Conservation (phyloP, 2,888 invertebrate species). For the Agrochola macilenta region DNA sequence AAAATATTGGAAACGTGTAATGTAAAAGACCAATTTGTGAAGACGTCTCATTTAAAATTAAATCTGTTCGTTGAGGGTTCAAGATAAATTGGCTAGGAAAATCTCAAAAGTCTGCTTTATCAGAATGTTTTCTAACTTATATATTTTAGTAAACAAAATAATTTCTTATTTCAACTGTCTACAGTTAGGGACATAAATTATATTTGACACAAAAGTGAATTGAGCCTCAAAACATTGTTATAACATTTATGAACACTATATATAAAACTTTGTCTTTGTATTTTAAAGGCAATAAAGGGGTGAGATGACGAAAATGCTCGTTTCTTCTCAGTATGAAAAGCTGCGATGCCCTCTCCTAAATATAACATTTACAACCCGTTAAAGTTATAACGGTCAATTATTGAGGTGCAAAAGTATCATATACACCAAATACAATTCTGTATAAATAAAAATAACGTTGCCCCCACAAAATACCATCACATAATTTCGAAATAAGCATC, state of each 20-base stretch:
- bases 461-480: constrained; percentile 9
- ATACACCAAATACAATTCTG: background rate
- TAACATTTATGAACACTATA: no score
- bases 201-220: background rate
- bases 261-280: background rate
- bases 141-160: background rate
- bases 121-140: background rate
- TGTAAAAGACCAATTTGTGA: constrained; percentile 40
- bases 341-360: background rate
- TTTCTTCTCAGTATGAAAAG: background rate
- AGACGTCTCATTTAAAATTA: constrained; percentile 32
- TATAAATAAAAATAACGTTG: background rate
- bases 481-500: constrained; percentile 38
- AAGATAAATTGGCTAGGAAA: constrained; percentile 39
- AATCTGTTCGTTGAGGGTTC: constrained; percentile 31
- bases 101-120: constrained; percentile 16
- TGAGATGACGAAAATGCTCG: no score
- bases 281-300: background rate
- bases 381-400: background rate
- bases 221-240: background rate
- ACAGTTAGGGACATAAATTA: background rate
- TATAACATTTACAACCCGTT: no score
- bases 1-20: constrained; percentile 58
- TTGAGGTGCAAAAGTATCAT: background rate
- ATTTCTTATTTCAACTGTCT: background rate